A percentile compares a stretch with the other conserved stretches of the same genome.
phyloP scores from a whole-genome alignment of 2,113 vertebrate species.

The Casuarius casuarius region DNA sequence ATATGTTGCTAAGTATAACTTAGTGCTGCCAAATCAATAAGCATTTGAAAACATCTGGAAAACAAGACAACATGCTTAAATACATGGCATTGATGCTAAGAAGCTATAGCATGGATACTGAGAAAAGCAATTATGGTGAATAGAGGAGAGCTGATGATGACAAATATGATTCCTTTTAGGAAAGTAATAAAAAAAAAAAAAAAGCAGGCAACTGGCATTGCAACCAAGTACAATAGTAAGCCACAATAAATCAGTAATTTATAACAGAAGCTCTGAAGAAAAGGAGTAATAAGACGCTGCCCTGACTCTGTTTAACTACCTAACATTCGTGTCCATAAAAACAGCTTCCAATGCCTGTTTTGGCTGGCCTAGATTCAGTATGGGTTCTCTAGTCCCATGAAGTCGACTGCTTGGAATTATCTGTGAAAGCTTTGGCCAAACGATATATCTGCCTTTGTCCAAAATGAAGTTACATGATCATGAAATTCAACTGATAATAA shows the following conservation, averaged over 20 bases:
- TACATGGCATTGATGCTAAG: neutral
- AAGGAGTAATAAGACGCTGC: constrained; percentile 42
- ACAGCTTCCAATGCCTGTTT: constrained; percentile 60
- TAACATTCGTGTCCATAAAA: constrained; percentile 65
- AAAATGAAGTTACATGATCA: neutral
- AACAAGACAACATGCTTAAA: neutral
- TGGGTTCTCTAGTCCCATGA: constrained; percentile 35
- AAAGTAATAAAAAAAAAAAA: neutral
- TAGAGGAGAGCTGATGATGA: constrained; percentile 37
- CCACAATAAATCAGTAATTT: constrained; percentile 19
- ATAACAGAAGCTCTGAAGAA: constrained; percentile 59
- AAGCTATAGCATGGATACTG: neutral
- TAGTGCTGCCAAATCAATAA: neutral
- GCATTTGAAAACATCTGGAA: neutral
- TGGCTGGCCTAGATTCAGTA: constrained; percentile 49
- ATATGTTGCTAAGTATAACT: neutral
- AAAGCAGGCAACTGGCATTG: neutral
- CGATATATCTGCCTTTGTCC: neutral
- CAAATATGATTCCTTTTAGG: constrained; percentile 17
- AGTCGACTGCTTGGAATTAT: constrained; percentile 34
- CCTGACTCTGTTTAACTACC: constrained; percentile 41
- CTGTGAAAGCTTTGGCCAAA: constrained; percentile 18
- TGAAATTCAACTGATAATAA: neutral
- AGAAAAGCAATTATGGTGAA: constrained; percentile 9
- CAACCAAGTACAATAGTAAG: constrained; percentile 46